These are phyloP conservation scores for Drosophila truncata DNA, from an alignment of 1,140 invertebrate genomes.

Conservation along the genomic window DNA sequence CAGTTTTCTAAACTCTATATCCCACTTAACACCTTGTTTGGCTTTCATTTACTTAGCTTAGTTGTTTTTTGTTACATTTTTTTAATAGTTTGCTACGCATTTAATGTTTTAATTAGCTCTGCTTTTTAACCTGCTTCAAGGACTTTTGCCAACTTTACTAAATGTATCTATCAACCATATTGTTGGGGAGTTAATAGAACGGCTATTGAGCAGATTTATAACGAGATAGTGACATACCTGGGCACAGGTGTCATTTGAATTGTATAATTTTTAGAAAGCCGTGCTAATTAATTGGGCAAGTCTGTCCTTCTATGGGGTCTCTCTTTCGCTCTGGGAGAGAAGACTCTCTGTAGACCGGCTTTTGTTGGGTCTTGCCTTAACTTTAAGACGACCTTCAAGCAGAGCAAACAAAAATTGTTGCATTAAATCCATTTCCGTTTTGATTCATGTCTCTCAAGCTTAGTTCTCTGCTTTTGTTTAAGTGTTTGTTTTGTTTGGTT, in stretches of 20 bases:
- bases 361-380: conserved; percentile 42
- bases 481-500: conserved; percentile 1
- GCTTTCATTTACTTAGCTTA: conserved; percentile 27
- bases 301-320: conserved; percentile 32
- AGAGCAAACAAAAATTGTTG: conserved; percentile 53
- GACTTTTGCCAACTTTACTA: conserved; percentile 51
- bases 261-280: conserved; percentile 47
- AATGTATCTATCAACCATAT: conserved; percentile 42
- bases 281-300: conserved; percentile 52
- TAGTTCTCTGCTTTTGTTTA: conserved; percentile 24
- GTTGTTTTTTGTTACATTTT: conserved; percentile 24
- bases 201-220: conserved; percentile 42
- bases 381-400: conserved; percentile 65
- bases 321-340: background rate
- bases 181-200: conserved; percentile 63
- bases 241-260: conserved; percentile 65
- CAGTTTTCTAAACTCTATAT: background rate
- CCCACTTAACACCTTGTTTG: conserved; percentile 8
- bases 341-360: conserved; percentile 30
- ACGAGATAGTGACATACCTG: conserved; percentile 49
- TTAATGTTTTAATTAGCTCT: conserved; percentile 81
- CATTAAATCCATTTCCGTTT: conserved; percentile 74
- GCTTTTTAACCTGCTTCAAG: conserved; percentile 56
- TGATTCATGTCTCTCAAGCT: conserved; percentile 46
- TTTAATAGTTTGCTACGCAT: conserved; percentile 65